phyloP scores from a whole-genome alignment of 2,113 vertebrate species.

The Psittacara wagleri region DNA sequence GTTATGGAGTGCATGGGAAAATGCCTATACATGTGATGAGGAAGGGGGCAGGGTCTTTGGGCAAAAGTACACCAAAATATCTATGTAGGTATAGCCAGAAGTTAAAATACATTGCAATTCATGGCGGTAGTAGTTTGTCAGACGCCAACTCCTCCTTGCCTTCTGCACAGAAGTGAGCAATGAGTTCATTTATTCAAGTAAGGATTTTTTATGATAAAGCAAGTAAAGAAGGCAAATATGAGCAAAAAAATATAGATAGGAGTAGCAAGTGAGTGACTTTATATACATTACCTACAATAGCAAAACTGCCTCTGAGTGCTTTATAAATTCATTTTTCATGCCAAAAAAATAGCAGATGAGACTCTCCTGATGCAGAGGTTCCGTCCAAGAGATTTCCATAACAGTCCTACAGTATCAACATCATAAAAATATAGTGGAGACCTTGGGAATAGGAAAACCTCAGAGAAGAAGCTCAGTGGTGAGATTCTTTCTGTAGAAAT shows the following conservation, averaged over 20 bases:
- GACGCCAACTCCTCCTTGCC: background rate
- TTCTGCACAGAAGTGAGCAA: background rate
- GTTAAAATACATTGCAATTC: background rate
- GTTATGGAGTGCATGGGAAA: background rate
- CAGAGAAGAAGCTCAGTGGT: background rate
- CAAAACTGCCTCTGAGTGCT: background rate
- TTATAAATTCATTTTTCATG: background rate
- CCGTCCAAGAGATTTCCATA: background rate
- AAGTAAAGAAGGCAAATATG: background rate
- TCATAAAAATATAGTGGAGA: background rate
- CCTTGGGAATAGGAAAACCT: background rate
- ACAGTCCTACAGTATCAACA: background rate
- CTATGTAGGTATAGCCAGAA: background rate
- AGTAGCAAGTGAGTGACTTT: background rate
- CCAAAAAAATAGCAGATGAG: background rate
- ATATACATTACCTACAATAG: background rate
- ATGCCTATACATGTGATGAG: background rate
- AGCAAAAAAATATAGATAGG: background rate
- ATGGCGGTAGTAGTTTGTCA: background rate
- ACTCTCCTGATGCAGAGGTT: background rate
- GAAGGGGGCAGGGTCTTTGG: background rate
- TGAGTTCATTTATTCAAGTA: background rate
- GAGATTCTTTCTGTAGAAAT: background rate
- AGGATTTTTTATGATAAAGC: background rate
- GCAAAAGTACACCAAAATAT: background rate